These are phyloP conservation scores for Mesocentrotus franciscanus DNA, from an alignment of 53 echinoderm and acorn worm species.

Conservation along the genomic window DNA sequence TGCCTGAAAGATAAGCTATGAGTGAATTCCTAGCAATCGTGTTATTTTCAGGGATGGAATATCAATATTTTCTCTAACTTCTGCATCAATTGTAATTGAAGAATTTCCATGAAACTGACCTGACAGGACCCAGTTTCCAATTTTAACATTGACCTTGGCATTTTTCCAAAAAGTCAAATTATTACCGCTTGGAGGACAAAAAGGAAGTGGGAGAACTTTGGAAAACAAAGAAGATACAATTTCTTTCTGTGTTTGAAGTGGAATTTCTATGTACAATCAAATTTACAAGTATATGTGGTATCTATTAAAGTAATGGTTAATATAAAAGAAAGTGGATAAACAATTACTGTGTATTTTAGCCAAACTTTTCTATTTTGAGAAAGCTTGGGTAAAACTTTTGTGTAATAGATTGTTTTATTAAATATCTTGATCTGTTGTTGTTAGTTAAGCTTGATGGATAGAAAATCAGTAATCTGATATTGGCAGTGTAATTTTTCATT, in stretches of 20 bases:
- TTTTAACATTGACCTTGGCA: slow-evolving; percentile 44
- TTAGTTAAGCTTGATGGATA: no score
- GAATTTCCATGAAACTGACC: slow-evolving; percentile 43
- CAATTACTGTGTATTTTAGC: background rate
- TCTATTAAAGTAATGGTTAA: no score
- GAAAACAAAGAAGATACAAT: background rate
- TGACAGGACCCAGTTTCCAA: slow-evolving; percentile 20
- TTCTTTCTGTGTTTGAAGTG: background rate
- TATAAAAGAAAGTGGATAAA: background rate
- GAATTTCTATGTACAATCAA: no score
- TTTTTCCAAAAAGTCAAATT: slow-evolving; percentile 19
- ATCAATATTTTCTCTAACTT: slow-evolving; percentile 2
- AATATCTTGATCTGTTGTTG: no score
- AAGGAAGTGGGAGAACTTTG: background rate
- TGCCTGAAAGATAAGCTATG: background rate
- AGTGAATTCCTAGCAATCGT: background rate
- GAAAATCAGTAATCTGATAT: no score
- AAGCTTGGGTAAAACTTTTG: no score
- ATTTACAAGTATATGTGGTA: no score
- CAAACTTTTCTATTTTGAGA: no score
- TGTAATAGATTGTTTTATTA: no score
- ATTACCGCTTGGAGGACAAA: background rate
- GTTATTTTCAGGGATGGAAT: background rate
- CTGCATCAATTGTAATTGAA: background rate
- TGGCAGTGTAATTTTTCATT: no score